Evolutionary conservation across 2,113 vertebrate genomes (phyloP), one percentile per base, ranked within the genome.

Genomic region (Electrona antarctica): DNA sequence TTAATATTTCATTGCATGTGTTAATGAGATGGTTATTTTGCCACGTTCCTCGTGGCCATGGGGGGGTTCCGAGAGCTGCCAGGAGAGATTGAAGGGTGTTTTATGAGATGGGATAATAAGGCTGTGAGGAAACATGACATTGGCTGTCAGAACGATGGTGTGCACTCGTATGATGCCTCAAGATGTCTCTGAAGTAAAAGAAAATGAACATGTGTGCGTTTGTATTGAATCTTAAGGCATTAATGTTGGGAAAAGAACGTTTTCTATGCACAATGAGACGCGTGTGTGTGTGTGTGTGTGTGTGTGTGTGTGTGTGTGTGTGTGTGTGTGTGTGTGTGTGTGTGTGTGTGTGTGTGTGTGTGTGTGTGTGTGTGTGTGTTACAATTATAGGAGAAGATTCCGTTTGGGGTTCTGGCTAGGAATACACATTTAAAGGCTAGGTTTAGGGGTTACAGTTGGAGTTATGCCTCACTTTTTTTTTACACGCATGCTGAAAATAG

Each of bases 1-100:
- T 87, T 86, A 88, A 90, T 87, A 88, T 87, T 86, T 85, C 71
- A 85, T 78, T 66, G 49, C 71, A 79, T 51, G 77, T 75, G 76
- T 81, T 88, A 92, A 93, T 90, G 81, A 88, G 86, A 86, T 79
- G 82, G 76, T 81, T 76, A 69, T 78, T 82, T 60, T 64, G 64
- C 69, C 66, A 80, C 86, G 80, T 67, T 80, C 10, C 61, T 73
- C 45, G n/a, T 4, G 80, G 79, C 85, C 13, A 14, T 60, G 55
- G 83, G 81, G 80, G 83, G 81, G 80, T 75, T 78, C 67, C 61
- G 76, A 73, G 78, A 85, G 83, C 73, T 87, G 78, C 72, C 76
- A 59, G 55, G 62, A 78, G 60, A 72, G 85, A 89, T 82, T 80
- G 83, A 85, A 75, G 72, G 70, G 65, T 64, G 63, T 74, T 70